These are phyloP conservation scores for Oxycera nigricornis DNA, from an alignment of 2,888 invertebrate genomes.

Conservation along the genomic window DNA sequence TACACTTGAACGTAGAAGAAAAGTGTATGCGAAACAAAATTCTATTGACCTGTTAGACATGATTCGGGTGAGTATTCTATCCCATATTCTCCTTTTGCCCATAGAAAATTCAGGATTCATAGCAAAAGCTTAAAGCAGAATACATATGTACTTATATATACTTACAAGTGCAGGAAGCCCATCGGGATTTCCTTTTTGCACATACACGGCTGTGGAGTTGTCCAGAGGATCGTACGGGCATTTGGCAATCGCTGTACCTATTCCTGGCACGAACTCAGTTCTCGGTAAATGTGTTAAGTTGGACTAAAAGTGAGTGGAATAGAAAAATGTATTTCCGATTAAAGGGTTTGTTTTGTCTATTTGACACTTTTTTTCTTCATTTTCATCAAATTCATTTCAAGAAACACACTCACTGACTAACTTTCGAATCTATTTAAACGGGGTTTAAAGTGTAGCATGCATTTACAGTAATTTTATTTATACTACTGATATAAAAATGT, in stretches of 20 bases:
- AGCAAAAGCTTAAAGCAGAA: neutral
- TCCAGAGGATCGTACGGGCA: constrained; percentile 99
- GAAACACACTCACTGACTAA: too few species aligned
- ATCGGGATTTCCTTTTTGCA: constrained; percentile 94
- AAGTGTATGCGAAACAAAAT: too few species aligned
- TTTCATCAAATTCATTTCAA: constrained; percentile 6
- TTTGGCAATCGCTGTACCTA: constrained; percentile 93
- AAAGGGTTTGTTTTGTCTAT: constrained; percentile 45
- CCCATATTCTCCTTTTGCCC: constrained; percentile 11
- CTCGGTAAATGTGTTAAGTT: constrained; percentile 89
- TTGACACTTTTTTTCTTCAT: constrained; percentile 31
- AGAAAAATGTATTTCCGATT: constrained; percentile 48
- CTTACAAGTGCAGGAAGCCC: constrained; percentile 82
- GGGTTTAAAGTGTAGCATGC: too few species aligned
- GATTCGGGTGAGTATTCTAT: constrained; percentile 14
- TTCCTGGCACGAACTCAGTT: constrained; percentile 89
- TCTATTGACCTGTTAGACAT: too few species aligned
- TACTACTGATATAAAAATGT: too few species aligned
- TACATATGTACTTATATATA: constrained; percentile 44
- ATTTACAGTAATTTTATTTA: too few species aligned
- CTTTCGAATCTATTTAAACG: too few species aligned
- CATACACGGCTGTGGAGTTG: constrained; percentile 97
- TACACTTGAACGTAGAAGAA: too few species aligned
- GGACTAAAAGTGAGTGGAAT: constrained; percentile 67
- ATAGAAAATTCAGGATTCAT: neutral